Base-by-base conservation (phyloP, 2,113 vertebrate genomes). In the Oenanthe oenanthe region DNA sequence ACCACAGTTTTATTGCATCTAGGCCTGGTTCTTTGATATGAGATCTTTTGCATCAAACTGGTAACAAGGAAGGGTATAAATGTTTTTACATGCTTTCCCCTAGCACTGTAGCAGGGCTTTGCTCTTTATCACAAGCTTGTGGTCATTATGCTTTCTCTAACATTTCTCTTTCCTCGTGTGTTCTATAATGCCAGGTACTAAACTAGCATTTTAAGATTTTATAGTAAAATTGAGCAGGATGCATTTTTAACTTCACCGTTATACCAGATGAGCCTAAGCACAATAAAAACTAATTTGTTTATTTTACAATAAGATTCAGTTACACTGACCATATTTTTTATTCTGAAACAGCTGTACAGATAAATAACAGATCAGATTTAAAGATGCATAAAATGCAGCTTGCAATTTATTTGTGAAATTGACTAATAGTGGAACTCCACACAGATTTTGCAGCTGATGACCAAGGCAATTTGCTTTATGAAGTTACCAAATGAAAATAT, bases 401-500 rank as follows among this genome's bases (percentile, higher is more conserved):
- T 40, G 65, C 13, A 56, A 84, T 75, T 92, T 47, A 75, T 68
- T 72, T 92, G 9, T 70, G 45, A 91, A 84, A 82, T 56, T 62
- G 47, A 43, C 56, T 67, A 56, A 48, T 51, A 47, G 40, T 71
- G 34, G 38, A 73, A 70, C 20, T 53, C 61, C 34, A 65, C 45
- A 54, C 36, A 70, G 29, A 85, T 94, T 56, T 66, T 76, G 67
- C 60, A 92, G 74, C 42, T 87, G 42, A 85, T 57, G 74, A 92
- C 34, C 58, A 89, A 82, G 78, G 77, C 78, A 79, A 95, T 38
- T 70, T 38, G 13, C 71, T 89, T 91, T 57, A 88, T 57, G 29
- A n/a, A 88, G 78, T 95, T 88, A 88, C 45, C 32, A 73, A 85
- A 94, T 6, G 21, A 83, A 89, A 85, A 88, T 45, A 57, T 24